Percentiles rank a stretch among this genome's conserved stretches.
phyloP scores from a whole-genome alignment of 2,797 vertebrate genomes.

The Ambastaia sidthimunki region DNA sequence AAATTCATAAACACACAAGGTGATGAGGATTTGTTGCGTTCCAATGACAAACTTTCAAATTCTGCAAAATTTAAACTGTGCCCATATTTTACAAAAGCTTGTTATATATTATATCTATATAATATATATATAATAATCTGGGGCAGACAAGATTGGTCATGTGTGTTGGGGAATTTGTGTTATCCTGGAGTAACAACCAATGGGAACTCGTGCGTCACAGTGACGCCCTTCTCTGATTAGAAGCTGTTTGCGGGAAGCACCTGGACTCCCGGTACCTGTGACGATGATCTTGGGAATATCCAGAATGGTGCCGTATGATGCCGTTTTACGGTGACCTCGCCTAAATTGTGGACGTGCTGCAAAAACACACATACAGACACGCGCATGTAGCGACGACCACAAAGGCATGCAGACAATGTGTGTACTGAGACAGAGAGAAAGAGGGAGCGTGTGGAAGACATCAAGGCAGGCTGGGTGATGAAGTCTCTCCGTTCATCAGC shows the following conservation, averaged over 20 bases:
- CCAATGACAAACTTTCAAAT: no score
- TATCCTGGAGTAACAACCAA: conserved; percentile 72
- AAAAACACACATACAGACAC: conserved; percentile 91
- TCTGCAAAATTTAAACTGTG: no score
- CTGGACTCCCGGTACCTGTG: conserved; percentile 89
- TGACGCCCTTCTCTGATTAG: conserved; percentile 57
- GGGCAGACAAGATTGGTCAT: no score
- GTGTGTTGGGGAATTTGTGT: not conserved
- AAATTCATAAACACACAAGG: no score
- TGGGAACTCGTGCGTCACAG: conserved; percentile 52
- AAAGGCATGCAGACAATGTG: conserved; percentile 86
- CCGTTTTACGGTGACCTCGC: conserved; percentile 99
- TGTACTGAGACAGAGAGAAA: conserved; percentile 64
- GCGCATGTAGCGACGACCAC: conserved; percentile 83
- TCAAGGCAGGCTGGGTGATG: no score
- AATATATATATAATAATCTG: no score
- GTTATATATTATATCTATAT: no score
- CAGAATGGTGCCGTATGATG: conserved; percentile 99
- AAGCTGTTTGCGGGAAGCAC: conserved; percentile 34
- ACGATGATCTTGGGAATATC: conserved; percentile 99
- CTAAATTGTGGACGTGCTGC: conserved; percentile 94
- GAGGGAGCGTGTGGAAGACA: not conserved
- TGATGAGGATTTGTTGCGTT: no score
- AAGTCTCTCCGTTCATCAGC: conserved; percentile 14
- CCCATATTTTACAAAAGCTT: no score